phyloP scores from a whole-genome alignment of 1,140 invertebrate genomes.

The Drosophila micromelanica region DNA sequence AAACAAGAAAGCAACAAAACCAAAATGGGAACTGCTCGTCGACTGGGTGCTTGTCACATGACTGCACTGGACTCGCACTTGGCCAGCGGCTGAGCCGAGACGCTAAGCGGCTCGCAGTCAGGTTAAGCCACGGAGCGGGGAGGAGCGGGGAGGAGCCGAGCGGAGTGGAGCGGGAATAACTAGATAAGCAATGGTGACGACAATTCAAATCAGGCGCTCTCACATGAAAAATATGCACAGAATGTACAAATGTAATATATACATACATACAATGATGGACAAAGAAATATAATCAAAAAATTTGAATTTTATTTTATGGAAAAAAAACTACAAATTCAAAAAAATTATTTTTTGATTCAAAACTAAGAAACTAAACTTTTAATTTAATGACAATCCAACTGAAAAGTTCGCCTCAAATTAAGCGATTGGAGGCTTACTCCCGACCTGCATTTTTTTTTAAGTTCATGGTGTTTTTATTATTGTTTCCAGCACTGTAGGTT shows the following conservation, averaged over 20 bases:
- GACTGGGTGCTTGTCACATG: conserved; percentile 45
- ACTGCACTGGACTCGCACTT: conserved; percentile 34
- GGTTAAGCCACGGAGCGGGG: too few relatives aligned
- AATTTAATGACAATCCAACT: too few relatives aligned
- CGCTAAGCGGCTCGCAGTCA: not conserved
- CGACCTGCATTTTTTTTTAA: too few relatives aligned
- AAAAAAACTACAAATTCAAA: too few relatives aligned
- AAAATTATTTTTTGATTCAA: too few relatives aligned
- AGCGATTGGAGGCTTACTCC: too few relatives aligned
- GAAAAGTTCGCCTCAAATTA: too few relatives aligned
- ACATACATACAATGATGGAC: not conserved
- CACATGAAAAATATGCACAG: too few relatives aligned
- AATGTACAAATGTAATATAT: not conserved
- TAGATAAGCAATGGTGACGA: conserved; percentile 21
- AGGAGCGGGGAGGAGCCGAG: too few relatives aligned
- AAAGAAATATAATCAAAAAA: too few relatives aligned
- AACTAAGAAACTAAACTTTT: too few relatives aligned
- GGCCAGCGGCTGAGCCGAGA: not conserved
- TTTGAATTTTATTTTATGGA: too few relatives aligned
- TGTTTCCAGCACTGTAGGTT: not conserved
- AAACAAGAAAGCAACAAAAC: conserved; percentile 4
- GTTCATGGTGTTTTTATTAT: not conserved
- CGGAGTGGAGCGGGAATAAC: conserved; percentile 2
- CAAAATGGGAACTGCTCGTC: conserved; percentile 11
- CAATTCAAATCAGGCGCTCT: conserved; percentile 19